These are phyloP conservation scores for Cydia pomonella DNA, from an alignment of 1,140 invertebrate species.

Conservation along the genomic window DNA sequence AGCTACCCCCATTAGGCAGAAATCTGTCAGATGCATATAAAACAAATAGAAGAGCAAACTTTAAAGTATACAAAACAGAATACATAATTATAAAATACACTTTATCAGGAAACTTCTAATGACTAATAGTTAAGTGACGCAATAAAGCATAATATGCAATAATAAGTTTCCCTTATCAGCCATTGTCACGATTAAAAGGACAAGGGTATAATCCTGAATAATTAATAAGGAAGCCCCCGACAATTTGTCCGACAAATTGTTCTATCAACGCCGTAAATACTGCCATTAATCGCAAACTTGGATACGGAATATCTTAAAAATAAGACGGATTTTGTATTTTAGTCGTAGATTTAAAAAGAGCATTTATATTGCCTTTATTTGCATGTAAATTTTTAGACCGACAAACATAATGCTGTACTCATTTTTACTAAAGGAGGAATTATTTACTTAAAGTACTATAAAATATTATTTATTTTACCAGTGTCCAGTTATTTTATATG, in stretches of 20 bases:
- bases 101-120: not conserved
- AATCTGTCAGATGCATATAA: not conserved
- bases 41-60: not conserved
- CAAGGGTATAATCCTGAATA: constrained; percentile 32
- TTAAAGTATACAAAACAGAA: not conserved
- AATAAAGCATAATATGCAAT: constrained; percentile 33
- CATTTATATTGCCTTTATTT: no score
- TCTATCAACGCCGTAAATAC: constrained; percentile 31
- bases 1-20: not conserved
- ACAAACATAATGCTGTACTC: no score
- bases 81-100: not conserved
- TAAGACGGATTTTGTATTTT: not conserved
- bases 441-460: no score
- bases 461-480: not conserved
- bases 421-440: no score
- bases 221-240: constrained; percentile 25
- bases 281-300: constrained; percentile 14
- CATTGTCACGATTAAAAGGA: constrained; percentile 32
- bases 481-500: not conserved
- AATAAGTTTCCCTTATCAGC: constrained; percentile 31
- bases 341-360: not conserved
- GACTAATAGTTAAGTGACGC: constrained; percentile 1
- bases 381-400: no score
- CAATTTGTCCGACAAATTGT: constrained; percentile 30
- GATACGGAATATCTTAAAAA: constrained; percentile 20